These are phyloP conservation scores for Melanotaenia boesemani DNA, from an alignment of 2,797 vertebrate species.

Conservation along the genomic window DNA sequence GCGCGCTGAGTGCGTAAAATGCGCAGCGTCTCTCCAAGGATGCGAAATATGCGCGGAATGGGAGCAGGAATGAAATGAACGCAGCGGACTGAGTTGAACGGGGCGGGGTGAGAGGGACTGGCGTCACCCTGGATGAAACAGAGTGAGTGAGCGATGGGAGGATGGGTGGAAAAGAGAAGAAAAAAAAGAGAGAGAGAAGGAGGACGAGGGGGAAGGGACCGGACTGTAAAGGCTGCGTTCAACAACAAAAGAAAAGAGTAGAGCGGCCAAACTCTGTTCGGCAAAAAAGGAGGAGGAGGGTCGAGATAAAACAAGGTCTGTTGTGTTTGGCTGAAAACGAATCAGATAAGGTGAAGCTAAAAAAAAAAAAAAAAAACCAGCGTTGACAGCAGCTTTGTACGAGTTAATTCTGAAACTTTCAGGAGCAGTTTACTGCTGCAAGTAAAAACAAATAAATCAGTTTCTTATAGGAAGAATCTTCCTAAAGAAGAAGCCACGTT, in stretches of 20 bases:
- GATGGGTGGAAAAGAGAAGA: constrained; percentile 56
- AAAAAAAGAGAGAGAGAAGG: constrained; percentile 34
- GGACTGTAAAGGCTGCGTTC: constrained; percentile 70
- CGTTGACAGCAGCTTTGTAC: neutral
- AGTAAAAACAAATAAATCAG: neutral
- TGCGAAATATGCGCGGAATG: constrained; percentile 99
- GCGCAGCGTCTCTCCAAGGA: constrained; percentile 87
- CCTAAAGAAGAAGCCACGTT: neutral
- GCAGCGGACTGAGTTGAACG: constrained; percentile 90
- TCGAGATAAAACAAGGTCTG: constrained; percentile 30
- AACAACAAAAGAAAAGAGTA: constrained; percentile 78
- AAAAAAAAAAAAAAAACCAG: neutral
- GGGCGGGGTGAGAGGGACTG: constrained; percentile 83
- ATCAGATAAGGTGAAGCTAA: constrained; percentile 25
- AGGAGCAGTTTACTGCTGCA: neutral
- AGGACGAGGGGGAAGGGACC: constrained; percentile 56
- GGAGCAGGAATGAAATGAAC: constrained; percentile 99
- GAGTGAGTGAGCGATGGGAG: constrained; percentile 72
- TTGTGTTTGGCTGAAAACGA: constrained; percentile 39
- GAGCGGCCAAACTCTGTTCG: constrained; percentile 71
- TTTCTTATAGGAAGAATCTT: neutral
- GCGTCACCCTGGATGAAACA: constrained; percentile 86
- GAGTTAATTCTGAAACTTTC: neutral
- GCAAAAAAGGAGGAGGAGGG: constrained; percentile 45
- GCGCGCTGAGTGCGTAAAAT: constrained; percentile 77